A percentile compares a stretch with the other conserved stretches of the same genome.
Conservation (phyloP, 2,113 vertebrate genomes). For the Gallinago paraguaiae region DNA sequence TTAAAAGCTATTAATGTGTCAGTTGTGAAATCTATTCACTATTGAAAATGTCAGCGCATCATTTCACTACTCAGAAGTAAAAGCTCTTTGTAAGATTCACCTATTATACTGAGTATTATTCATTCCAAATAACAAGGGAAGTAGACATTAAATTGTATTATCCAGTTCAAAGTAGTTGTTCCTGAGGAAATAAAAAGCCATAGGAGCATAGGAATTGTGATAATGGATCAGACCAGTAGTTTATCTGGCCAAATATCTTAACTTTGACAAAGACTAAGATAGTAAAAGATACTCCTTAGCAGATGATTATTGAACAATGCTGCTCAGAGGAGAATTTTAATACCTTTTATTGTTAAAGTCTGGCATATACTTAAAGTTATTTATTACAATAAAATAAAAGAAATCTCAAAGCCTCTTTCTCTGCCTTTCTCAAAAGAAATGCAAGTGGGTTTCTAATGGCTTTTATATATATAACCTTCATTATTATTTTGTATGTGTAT, state of each 20-base stretch:
- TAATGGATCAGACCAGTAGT: slow-evolving; percentile 31
- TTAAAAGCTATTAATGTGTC: slow-evolving; percentile 31
- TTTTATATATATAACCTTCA: not conserved
- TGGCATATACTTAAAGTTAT: not conserved
- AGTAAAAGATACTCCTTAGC: not conserved
- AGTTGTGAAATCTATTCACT: slow-evolving; percentile 37
- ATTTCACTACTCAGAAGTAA: slow-evolving; percentile 38
- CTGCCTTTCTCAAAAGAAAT: not conserved
- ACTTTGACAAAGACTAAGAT: slow-evolving; percentile 3
- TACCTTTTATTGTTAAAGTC: not conserved
- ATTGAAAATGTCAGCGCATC: slow-evolving; percentile 52
- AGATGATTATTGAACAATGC: not conserved
- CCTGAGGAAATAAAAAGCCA: slow-evolving; percentile 33
- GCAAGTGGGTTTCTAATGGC: not conserved
- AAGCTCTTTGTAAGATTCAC: slow-evolving; percentile 29
- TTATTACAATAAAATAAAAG: not conserved
- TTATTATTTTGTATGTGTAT: not conserved
- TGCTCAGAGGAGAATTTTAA: not conserved
- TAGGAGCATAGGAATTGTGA: not conserved
- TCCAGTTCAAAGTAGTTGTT: slow-evolving; percentile 44
- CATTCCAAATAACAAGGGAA: slow-evolving; percentile 44
- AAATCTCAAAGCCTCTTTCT: not conserved
- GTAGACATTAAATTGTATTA: slow-evolving; percentile 44
- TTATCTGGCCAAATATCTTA: slow-evolving; percentile 29
- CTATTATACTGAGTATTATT: slow-evolving; percentile 35